Evolutionary conservation across 2,113 vertebrate species (phyloP), one percentile per base, ranked within the genome.

Genomic region (Cyrtonyx montezumae): DNA sequence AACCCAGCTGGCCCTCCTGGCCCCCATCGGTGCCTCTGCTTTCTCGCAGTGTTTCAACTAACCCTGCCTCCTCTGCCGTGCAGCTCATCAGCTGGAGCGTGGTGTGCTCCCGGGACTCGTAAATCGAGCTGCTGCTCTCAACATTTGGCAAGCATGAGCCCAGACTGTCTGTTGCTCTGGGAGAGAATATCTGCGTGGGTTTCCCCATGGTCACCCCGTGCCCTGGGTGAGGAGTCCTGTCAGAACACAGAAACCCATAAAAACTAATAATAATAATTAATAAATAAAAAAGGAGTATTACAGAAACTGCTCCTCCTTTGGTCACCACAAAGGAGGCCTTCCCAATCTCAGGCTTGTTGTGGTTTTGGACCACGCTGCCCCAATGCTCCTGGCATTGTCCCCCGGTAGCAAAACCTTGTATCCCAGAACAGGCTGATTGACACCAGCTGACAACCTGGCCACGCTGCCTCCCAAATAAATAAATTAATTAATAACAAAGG

Each of bases 111-210:
- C 8, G 68, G 76, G 71, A 30, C 94, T 93, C 68, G 7, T 91
- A 86, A 94, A 94, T 93, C 91, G 37, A 11, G 55, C 5, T 69
- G n/a, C 79, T 86, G 83, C 88, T 92, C 22, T 4, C 79, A 59
- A 78, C 88, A 71, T 59, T 88, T 90, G 95, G 69, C 86, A 78
- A 4, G 61, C 86, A 46, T 43, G 73, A 78, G 45, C 65, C 28
- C 43, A 13, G 36, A 5, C 13, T 91, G 70, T 22, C 67, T 73
- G 77, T 70, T 93, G 78, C 85, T 75, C 6, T 1, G 28, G 19
- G 61, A 49, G 71, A 34, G 45, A 90, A 11, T 40, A 91, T 61
- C 55, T 43, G 76, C 49, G 4, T 48, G 49, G 55, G 74, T 12
- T 82, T 80, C 65, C 53, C 61, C 16, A 7, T 73, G 67, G 68